phyloP scores from a whole-genome alignment of 2,113 vertebrate genomes.

The Shinisaurus crocodilurus region DNA sequence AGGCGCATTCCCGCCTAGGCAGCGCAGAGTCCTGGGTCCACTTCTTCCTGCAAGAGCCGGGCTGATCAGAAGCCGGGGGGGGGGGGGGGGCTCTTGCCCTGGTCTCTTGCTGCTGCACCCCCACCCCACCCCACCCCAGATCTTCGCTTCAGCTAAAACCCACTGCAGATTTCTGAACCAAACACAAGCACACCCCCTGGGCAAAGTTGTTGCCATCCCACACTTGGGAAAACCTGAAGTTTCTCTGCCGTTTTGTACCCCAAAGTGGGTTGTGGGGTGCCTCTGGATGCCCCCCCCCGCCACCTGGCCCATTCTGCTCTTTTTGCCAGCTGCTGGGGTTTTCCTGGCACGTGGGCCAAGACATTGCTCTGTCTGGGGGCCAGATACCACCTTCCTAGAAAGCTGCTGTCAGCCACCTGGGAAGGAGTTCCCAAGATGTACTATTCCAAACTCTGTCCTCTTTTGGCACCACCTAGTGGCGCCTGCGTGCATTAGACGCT shows the following conservation, averaged over 20 bases:
- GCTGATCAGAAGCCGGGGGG: too few species aligned
- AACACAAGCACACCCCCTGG: too few species aligned
- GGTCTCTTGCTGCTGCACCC: neutral
- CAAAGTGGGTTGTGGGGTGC: neutral
- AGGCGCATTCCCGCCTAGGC: too few species aligned
- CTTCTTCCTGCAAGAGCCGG: neutral
- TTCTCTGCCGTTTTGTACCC: neutral
- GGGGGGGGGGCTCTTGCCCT: too few species aligned
- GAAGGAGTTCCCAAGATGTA: too few species aligned
- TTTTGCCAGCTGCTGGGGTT: too few species aligned
- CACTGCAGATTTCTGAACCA: too few species aligned
- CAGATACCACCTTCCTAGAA: neutral
- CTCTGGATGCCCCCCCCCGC: neutral
- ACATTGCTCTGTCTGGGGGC: neutral
- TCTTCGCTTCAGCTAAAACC: neutral
- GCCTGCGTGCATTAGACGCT: neutral
- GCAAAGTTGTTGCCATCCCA: too few species aligned
- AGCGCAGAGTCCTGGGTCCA: too few species aligned
- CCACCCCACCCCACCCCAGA: neutral
- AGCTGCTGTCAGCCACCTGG: neutral
- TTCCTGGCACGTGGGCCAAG: too few species aligned
- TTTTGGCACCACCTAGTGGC: slow-evolving; percentile 30
- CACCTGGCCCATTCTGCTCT: too few species aligned
- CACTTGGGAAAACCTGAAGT: neutral
- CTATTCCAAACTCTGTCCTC: too few species aligned